Evolutionary conservation across 2,888 invertebrate genomes (phyloP).

Genomic region (Andrena marginata): DNA sequence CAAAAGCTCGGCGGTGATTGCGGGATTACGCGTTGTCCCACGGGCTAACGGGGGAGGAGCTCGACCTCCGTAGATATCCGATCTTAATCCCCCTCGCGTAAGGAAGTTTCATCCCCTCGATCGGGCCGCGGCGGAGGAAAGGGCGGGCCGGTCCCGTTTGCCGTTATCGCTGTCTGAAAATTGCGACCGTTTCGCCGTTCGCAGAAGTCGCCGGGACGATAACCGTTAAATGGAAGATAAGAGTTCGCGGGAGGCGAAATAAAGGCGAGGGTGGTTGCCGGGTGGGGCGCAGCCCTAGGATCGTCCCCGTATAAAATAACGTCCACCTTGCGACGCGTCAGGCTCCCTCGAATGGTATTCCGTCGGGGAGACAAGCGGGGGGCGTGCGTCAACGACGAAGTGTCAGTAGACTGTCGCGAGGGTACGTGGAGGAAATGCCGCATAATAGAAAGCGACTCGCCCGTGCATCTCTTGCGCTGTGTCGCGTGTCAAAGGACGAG

Average conservation of each 20-base stretch:
- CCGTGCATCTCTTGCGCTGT: constrained; percentile 40
- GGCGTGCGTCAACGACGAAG: constrained; percentile 32
- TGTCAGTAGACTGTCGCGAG: constrained; percentile 17
- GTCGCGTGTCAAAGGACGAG: constrained; percentile 56
- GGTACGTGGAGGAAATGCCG: constrained; percentile 50
- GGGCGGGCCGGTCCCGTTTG: constrained; percentile 37
- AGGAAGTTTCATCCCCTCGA: constrained; percentile 47
- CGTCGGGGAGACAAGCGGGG: constrained; percentile 25
- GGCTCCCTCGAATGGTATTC: constrained; percentile 29
- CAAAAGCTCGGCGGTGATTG: constrained; percentile 51
- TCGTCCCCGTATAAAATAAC: constrained; percentile 34
- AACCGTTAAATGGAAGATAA: constrained; percentile 51
- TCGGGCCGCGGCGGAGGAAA: background rate
- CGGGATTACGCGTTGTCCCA: constrained; percentile 70
- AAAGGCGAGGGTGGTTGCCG: background rate
- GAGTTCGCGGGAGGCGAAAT: constrained; percentile 20
- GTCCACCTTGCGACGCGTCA: constrained; percentile 31
- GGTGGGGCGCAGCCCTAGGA: background rate
- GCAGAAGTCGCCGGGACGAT: constrained; percentile 52
- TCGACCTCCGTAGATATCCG: constrained; percentile 56
- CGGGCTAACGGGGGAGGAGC: constrained; percentile 33
- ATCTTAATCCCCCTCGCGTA: constrained; percentile 62
- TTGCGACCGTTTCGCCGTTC: constrained; percentile 49
- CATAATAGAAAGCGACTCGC: constrained; percentile 73
- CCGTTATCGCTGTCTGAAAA: constrained; percentile 59